Evolutionary conservation across 2,888 invertebrate species (phyloP).

Genomic region (Uropetala carovei): DNA sequence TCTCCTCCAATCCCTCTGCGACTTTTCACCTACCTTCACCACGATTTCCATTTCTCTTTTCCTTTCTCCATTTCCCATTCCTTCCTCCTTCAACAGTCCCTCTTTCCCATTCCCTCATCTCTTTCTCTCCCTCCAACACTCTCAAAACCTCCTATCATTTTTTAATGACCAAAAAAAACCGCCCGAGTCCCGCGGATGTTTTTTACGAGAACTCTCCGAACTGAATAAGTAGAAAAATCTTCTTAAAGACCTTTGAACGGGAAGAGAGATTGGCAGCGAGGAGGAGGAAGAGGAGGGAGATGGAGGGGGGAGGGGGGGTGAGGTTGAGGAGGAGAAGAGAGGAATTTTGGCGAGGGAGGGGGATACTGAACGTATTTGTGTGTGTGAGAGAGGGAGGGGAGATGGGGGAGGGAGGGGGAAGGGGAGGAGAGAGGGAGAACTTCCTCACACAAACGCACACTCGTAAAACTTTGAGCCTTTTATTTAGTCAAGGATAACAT

Average conservation of each 20-base stretch:
- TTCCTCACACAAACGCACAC: not conserved
- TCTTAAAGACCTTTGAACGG: slow-evolving; percentile 3
- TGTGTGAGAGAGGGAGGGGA: no score
- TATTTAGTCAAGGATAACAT: slow-evolving; percentile 53
- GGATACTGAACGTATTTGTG: no score
- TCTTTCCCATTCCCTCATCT: not conserved
- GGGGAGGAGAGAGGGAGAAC: not conserved
- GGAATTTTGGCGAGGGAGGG: no score
- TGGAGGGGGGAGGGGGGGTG: not conserved
- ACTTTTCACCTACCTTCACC: not conserved
- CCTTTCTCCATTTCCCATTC: not conserved
- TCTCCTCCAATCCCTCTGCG: not conserved
- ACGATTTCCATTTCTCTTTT: not conserved
- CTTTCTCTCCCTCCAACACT: not conserved
- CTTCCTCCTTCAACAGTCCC: not conserved
- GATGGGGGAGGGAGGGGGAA: no score
- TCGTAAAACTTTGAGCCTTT: slow-evolving; percentile 30
- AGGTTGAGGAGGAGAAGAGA: no score
- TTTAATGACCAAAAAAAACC: slow-evolving; percentile 61
- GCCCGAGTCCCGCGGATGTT: slow-evolving; percentile 38
- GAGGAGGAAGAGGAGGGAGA: not conserved
- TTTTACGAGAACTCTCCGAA: slow-evolving; percentile 38
- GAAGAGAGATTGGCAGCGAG: not conserved
- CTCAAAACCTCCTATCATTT: slow-evolving; percentile 23
- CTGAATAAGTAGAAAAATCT: slow-evolving; percentile 63